A percentile compares a stretch with the other conserved stretches of the same genome.
Evolutionary conservation across 2,797 vertebrate species (phyloP).

Genomic region (Miichthys miiuy): DNA sequence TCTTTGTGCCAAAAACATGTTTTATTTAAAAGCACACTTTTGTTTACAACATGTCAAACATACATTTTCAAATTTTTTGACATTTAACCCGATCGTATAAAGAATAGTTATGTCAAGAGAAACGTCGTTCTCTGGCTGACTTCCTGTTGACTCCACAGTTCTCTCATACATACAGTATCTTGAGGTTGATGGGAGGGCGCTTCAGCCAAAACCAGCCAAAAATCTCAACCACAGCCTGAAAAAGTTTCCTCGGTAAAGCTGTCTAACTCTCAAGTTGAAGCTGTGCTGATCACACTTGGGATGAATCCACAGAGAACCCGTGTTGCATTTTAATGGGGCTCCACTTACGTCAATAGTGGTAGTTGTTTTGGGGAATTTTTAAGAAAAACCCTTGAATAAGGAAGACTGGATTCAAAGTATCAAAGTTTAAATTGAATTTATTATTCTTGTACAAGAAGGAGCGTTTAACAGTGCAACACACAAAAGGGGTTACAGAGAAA

Average conservation of each 20-base stretch:
- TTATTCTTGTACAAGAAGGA: no score
- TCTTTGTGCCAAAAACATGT: background rate
- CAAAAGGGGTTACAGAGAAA: no score
- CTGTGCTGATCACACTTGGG: conserved; percentile 37
- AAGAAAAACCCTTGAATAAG: no score
- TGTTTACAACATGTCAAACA: conserved; percentile 14
- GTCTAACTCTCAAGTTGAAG: conserved; percentile 22
- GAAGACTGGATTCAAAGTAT: no score
- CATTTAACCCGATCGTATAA: background rate
- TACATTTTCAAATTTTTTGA: conserved; percentile 2
- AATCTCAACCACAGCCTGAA: conserved; percentile 39
- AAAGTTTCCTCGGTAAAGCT: conserved; percentile 49
- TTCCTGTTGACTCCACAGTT: conserved; percentile 17
- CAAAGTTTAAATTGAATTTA: no score
- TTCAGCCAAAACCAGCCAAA: conserved; percentile 26
- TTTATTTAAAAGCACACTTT: conserved; percentile 13
- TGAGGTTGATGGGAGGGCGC: background rate
- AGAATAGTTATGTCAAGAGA: background rate
- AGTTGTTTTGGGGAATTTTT: no score
- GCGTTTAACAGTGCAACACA: no score
- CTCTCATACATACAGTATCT: conserved; percentile 1
- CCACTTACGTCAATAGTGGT: background rate
- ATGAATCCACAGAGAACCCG: conserved; percentile 43
- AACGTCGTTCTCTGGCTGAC: conserved; percentile 36
- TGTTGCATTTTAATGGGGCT: conserved; percentile 47